phyloP scores from a whole-genome alignment of 2,888 invertebrate genomes.

The Meta bourneti region DNA sequence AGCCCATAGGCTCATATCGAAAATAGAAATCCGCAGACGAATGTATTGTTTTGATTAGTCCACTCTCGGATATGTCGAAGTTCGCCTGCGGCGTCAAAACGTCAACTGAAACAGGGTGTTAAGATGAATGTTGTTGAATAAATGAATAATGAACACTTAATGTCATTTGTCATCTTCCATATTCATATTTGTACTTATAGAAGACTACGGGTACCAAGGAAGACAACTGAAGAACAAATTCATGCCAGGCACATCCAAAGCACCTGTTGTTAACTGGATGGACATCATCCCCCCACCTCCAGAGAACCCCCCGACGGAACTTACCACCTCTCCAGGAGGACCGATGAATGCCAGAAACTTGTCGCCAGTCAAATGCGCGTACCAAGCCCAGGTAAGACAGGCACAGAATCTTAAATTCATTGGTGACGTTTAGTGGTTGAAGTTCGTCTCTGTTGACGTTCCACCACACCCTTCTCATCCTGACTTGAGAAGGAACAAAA shows the following conservation, averaged over 20 bases:
- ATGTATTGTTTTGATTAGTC: no score
- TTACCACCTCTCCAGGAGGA: slow-evolving; percentile 31
- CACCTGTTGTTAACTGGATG: slow-evolving; percentile 55
- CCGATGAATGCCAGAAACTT: slow-evolving; percentile 49
- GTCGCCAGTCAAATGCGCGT: slow-evolving; percentile 65
- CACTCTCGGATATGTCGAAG: no score
- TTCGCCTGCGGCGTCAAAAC: no score
- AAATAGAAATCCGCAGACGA: no score
- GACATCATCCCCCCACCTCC: slow-evolving; percentile 66
- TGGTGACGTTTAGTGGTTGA: not conserved
- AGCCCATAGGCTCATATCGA: no score
- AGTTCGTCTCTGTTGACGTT: no score
- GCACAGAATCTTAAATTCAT: not conserved
- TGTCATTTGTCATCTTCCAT: no score
- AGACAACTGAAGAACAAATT: slow-evolving; percentile 68
- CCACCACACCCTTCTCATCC: no score
- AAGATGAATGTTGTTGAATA: no score
- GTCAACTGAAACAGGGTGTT: no score
- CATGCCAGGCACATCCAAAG: slow-evolving; percentile 49
- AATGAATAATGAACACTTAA: no score
- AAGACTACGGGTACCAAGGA: slow-evolving; percentile 60
- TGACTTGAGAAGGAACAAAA: no score
- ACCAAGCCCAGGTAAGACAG: slow-evolving; percentile 62
- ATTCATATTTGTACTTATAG: not conserved
- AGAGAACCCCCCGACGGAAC: slow-evolving; percentile 53